phyloP scores from a whole-genome alignment of 2,888 invertebrate genomes.

The Acanthosepion pharaonis region DNA sequence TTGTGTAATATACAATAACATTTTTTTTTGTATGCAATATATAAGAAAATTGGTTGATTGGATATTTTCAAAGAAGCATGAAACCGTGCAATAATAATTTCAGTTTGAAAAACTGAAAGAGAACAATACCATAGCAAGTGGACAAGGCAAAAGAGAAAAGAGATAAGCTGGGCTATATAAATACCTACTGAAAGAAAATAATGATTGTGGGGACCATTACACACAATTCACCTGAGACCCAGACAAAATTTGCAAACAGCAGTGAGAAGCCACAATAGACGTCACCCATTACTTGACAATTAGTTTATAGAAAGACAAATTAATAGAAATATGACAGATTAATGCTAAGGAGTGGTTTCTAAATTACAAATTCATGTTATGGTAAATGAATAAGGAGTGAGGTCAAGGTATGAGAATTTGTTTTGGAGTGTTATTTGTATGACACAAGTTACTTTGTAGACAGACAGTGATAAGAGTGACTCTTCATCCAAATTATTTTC shows the following conservation, averaged over 20 bases:
- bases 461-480: background rate
- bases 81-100: background rate
- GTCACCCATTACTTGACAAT: constrained; percentile 14
- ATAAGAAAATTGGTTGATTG: background rate
- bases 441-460: background rate
- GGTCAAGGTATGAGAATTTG: background rate
- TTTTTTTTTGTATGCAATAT: background rate
- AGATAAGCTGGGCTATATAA: background rate
- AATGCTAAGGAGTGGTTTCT: background rate
- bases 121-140: background rate
- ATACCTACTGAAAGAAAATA: background rate
- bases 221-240: background rate
- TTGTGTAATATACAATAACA: background rate
- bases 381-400: background rate
- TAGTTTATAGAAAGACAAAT: constrained; percentile 4
- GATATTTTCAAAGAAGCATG: background rate
- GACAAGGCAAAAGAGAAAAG: background rate
- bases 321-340: constrained; percentile 15
- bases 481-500: background rate
- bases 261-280: background rate
- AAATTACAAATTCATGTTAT: background rate
- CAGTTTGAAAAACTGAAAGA: background rate
- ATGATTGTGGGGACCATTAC: background rate
- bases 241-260: background rate
- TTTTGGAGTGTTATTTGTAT: background rate